Base-by-base conservation (phyloP, 2,113 vertebrate genomes). In the Spilogale gracilis region DNA sequence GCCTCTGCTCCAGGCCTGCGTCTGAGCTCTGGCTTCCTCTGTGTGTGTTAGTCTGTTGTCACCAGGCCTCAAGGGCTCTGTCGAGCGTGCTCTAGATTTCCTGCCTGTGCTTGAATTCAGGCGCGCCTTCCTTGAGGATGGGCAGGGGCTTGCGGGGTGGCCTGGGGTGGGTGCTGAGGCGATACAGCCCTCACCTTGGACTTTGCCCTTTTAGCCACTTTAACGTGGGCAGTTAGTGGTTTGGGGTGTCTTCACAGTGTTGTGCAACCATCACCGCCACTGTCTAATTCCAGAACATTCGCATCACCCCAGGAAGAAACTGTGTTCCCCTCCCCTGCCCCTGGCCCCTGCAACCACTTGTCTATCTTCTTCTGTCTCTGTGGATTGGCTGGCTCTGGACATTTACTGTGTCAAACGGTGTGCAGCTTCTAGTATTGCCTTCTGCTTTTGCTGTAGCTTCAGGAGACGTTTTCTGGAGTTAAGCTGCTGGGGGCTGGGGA, bases 301-400 rank as follows among this genome's bases (percentile, higher is more conserved):
- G 50, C 12, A 9, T 60, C 54, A 52, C 25, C 25, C 11, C 1
- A 9, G 1, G 9, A 17, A 52, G 76, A 84, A n/a, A 23, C 45
- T 43, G 25, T 0, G 11, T 5, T 0, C 9, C 23, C n/a, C 38
- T 3, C 9, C 17, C 25, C 4, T 5, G 3, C 4, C 21, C 25
- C 23, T 0, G 0, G 14, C 9, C 48, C 11, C 63, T 4, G 50
- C 6, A 6, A 21, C 63, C 27, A 0, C 23, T 1, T 12, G 2
- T 11, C 50, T 23, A 1, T 32, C 0, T 56, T 43, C 25, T 6
- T n/a, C 25, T 6, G 7, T 48, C 30, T 78, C 30, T 10, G 0
- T 11, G 60, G 63, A 43, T 45, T 61, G 20, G 78, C 48, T 48
- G 21, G 6, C 6, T 60, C 43, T 18, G 23, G 60, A 84, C 17